A percentile compares a stretch with the other conserved stretches of the same genome.
phyloP scores from a whole-genome alignment of 2,797 vertebrate species.

The Alfaro cultratus region DNA sequence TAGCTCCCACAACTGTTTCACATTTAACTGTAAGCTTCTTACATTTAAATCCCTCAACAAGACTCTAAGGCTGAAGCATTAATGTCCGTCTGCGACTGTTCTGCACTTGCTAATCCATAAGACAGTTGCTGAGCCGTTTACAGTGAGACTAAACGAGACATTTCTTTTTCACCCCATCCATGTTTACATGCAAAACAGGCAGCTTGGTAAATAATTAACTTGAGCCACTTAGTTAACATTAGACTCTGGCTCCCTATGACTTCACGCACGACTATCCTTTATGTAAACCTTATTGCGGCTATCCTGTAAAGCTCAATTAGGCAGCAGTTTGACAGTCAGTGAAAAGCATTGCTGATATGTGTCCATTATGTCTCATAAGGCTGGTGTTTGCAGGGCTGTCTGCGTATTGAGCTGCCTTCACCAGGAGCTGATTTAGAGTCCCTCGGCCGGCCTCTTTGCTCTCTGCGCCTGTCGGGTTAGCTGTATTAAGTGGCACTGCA shows the following conservation, averaged over 20 bases:
- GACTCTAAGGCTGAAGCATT: slow-evolving; percentile 8
- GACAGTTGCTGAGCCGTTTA: slow-evolving; percentile 14
- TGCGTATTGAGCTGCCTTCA: slow-evolving; percentile 62
- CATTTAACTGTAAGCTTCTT: slow-evolving; percentile 49
- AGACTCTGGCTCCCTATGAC: slow-evolving; percentile 6
- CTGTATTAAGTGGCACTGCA: slow-evolving; percentile 77
- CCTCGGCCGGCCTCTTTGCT: slow-evolving; percentile 48
- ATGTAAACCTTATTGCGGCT: slow-evolving; percentile 17
- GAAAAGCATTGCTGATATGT: slow-evolving; percentile 12
- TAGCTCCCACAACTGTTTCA: not conserved
- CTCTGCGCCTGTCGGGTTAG: slow-evolving; percentile 60
- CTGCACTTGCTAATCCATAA: slow-evolving; percentile 29
- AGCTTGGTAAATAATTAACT: slow-evolving; percentile 46
- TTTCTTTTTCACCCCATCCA: slow-evolving; percentile 39
- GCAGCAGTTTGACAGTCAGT: slow-evolving; percentile 11
- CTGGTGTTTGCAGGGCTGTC: slow-evolving; percentile 50
- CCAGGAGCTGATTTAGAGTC: slow-evolving; percentile 65
- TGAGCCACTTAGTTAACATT: slow-evolving; percentile 26
- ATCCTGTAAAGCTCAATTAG: slow-evolving; percentile 11
- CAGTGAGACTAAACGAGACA: slow-evolving; percentile 33
- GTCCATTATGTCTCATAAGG: slow-evolving; percentile 15
- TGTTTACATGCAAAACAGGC: slow-evolving; percentile 38
- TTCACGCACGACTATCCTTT: slow-evolving; percentile 16
- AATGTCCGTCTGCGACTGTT: slow-evolving; percentile 27
- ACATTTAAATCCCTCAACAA: slow-evolving; percentile 46